Evolutionary conservation across 2,797 vertebrate species (phyloP).

Genomic region (Poecilia wingei): DNA sequence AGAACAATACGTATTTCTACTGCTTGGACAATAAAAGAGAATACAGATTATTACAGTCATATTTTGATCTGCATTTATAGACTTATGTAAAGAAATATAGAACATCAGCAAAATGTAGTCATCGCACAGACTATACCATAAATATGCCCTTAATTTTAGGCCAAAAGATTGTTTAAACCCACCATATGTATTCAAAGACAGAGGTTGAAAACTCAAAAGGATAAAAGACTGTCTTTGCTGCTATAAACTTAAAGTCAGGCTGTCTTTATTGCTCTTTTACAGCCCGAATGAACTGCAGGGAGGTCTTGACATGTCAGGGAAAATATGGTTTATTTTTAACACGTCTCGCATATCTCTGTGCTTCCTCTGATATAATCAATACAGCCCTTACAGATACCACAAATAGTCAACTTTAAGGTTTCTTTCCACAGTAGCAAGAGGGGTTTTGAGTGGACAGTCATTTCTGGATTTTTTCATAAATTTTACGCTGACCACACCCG

Average conservation of each 20-base stretch:
- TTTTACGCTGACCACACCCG: not conserved
- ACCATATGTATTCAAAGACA: not conserved
- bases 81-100: not conserved
- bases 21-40: not conserved
- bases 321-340: not conserved
- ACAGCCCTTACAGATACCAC: not conserved
- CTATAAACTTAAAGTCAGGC: not conserved
- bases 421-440: not conserved
- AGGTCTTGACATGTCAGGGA: not conserved
- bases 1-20: not conserved
- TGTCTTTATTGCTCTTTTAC: not conserved
- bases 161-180: not conserved
- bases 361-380: constrained; percentile 1
- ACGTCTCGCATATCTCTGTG: not conserved
- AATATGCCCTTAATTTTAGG: not conserved
- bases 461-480: not conserved
- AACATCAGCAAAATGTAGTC: not conserved
- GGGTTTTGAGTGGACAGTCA: not conserved
- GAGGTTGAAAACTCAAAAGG: not conserved
- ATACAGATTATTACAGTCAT: not conserved
- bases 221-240: not conserved
- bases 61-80: not conserved
- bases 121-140: not conserved
- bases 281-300: not conserved
- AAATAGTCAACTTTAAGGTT: not conserved